phyloP scores from a whole-genome alignment of 2,113 vertebrate species.

The Austrofundulus limnaeus region DNA sequence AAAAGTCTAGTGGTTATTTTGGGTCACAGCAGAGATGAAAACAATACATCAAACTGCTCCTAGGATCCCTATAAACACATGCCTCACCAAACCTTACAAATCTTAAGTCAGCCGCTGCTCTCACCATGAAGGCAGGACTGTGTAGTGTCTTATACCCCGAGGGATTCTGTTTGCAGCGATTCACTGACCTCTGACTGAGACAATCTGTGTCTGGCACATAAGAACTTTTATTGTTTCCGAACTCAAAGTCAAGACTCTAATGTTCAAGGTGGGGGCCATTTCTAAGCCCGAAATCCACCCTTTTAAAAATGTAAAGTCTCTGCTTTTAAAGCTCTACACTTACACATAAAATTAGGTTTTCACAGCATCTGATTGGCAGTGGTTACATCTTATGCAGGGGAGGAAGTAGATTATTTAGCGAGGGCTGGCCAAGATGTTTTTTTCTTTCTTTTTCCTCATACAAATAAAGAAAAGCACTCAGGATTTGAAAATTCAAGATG shows the following conservation, averaged over 20 bases:
- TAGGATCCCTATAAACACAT: slow-evolving; percentile 29
- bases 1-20: no score
- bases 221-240: slow-evolving; percentile 8
- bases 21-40: background rate
- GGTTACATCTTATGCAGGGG: no score
- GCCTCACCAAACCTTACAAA: slow-evolving; percentile 18
- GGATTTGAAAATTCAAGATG: no score
- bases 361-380: slow-evolving; percentile 6
- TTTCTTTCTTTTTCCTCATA: no score
- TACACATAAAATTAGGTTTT: slow-evolving; percentile 1
- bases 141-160: background rate
- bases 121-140: slow-evolving; percentile 16
- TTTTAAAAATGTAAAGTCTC: no score
- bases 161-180: slow-evolving; percentile 6
- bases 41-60: background rate
- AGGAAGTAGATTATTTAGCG: no score
- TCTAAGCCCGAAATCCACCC: background rate
- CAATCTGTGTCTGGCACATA: slow-evolving; percentile 13
- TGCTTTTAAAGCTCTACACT: slow-evolving; percentile 16
- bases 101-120: slow-evolving; percentile 8
- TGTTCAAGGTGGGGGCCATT: slow-evolving; percentile 19
- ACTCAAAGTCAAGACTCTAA: slow-evolving; percentile 9
- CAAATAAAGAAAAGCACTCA: no score
- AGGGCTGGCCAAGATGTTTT: no score
- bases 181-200: slow-evolving; percentile 7